A percentile compares a stretch with the other conserved stretches of the same genome.
Evolutionary conservation across 2,888 invertebrate genomes (phyloP).

Genomic region (Lucinisca nassula): DNA sequence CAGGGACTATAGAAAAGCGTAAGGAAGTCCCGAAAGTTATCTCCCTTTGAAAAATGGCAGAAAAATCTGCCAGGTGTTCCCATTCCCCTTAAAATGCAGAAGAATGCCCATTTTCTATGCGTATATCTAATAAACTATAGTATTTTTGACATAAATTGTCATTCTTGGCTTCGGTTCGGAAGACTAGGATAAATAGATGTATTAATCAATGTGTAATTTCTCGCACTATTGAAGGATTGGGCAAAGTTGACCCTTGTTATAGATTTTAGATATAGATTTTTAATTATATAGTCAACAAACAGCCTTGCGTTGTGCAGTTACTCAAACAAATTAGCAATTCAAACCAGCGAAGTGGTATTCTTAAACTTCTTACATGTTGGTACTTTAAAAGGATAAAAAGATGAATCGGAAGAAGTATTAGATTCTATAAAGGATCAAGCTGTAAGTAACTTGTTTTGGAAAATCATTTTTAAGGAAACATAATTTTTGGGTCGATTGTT

Average conservation of each 20-base stretch:
- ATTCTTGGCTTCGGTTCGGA: neutral
- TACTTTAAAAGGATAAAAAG: neutral
- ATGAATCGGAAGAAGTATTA: too few species aligned
- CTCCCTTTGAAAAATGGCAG: too few species aligned
- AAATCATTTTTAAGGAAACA: too few species aligned
- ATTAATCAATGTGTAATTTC: neutral
- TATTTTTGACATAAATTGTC: neutral
- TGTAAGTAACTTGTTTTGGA: too few species aligned
- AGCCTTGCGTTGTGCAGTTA: neutral
- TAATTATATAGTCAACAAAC: conserved; percentile 3
- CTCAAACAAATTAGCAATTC: neutral
- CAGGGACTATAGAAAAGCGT: too few species aligned
- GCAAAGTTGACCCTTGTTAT: neutral
- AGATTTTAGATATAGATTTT: neutral
- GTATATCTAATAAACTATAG: neutral
- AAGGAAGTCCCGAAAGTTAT: too few species aligned
- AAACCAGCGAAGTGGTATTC: neutral
- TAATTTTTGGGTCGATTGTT: too few species aligned
- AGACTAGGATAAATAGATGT: neutral
- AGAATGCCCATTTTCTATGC: too few species aligned
- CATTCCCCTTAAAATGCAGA: too few species aligned
- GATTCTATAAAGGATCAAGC: too few species aligned
- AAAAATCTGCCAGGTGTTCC: too few species aligned
- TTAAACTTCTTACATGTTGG: neutral
- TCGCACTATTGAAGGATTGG: neutral